Percentiles rank a stretch among this genome's conserved stretches.
Conservation (phyloP, 2,888 invertebrate species). For the Plagodis dolabraria region DNA sequence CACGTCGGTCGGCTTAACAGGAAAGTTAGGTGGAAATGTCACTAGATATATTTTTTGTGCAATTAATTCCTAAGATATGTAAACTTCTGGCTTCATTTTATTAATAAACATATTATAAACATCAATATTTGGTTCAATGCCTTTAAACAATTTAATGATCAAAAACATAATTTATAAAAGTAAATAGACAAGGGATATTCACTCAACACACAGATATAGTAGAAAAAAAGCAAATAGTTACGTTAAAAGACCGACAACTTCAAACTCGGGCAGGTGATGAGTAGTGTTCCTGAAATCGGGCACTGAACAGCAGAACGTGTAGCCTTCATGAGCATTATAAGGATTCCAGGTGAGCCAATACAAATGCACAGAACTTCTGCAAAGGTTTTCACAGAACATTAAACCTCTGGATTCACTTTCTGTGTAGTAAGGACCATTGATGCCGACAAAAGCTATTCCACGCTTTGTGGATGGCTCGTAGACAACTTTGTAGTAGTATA, state of each 20-base stretch:
- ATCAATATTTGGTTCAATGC: no score
- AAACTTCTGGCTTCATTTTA: no score
- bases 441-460: constrained; percentile 85
- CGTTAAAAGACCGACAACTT: constrained; percentile 65
- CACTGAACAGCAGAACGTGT: constrained; percentile 86
- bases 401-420: constrained; percentile 52
- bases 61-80: no score
- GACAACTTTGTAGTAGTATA: constrained; percentile 81
- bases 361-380: constrained; percentile 75
- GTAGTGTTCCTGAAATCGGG: constrained; percentile 79
- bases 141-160: no score
- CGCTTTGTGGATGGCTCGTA: constrained; percentile 75
- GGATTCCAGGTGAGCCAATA: constrained; percentile 86
- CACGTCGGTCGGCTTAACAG: no score
- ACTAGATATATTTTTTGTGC: no score
- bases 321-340: constrained; percentile 76
- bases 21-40: no score
- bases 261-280: constrained; percentile 79
- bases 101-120: no score
- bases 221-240: constrained; percentile 36
- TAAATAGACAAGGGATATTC: constrained; percentile 19
- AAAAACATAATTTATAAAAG: no score
- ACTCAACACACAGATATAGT: constrained; percentile 22
- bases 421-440: constrained; percentile 86
- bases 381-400: constrained; percentile 79